Evolutionary conservation across 2,888 invertebrate species (phyloP), one percentile per base, ranked within the genome.

Genomic region (Synergus itoensis): DNA sequence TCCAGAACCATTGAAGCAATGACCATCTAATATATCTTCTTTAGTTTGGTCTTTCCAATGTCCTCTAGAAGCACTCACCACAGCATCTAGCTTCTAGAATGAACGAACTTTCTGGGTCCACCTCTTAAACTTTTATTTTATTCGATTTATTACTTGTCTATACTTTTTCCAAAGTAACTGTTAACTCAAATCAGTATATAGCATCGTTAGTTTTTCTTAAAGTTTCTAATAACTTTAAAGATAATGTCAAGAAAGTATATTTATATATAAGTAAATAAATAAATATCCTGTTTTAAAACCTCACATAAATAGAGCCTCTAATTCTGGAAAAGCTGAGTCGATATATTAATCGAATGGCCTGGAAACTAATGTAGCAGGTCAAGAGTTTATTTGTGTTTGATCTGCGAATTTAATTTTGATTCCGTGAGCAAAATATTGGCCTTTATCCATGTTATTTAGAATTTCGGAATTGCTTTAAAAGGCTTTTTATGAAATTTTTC

Each of bases 21-120:
- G 81, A 85, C 84, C 83, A 84, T 64, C 60, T 83, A 69, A 84
- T 88, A 84, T 82, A 84, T 88, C 83, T 84, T 85, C 82, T 77
- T 87, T 87, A 84, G 80, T 57, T 75, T 78, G 40, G 14, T 4
- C 8, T 40, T 63, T 40, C 16, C 0, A 63, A 63, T 63, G 63
- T 16, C n/a, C 16, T 11, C 28, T 8, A 62, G 60, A 16, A n/a
- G 16, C 16, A 63, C 63, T 63, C 28, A 63, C 36, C 40, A 63
- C 14, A n/a, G 12, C 14, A 36, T 40, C 40, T 16, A 64, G 14
- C n/a, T 16, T 53, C 36, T 36, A 36, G 36, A 36, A 36, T 60
- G n/a, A 16, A 60, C 60, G 64, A 64, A 64, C 64, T 64, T 64
- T 40, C 14, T 16, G 36, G 8, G 16, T 8, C 3, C 64, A 64